These are phyloP conservation scores for Noturus placidus DNA, from an alignment of 2,113 vertebrate species.

Conservation along the genomic window DNA sequence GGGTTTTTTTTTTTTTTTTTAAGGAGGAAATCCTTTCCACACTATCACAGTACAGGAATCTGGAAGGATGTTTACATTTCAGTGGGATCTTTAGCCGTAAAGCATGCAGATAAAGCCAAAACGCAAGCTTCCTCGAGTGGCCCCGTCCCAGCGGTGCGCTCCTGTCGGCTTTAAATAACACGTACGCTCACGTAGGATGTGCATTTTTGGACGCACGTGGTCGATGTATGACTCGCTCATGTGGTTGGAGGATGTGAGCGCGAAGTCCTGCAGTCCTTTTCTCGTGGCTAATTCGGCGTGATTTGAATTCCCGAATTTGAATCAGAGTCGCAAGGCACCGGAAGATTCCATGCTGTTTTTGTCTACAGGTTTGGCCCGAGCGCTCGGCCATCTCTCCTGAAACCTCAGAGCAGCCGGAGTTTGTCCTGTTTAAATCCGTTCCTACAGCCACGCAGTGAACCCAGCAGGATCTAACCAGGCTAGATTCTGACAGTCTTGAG, in stretches of 20 bases:
- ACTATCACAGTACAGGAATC: constrained; percentile 1
- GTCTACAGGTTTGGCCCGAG: neutral
- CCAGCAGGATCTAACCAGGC: neutral
- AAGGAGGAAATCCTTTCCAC: neutral
- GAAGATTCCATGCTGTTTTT: neutral
- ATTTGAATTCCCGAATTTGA: neutral
- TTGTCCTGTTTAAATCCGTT: neutral
- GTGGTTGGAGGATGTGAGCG: neutral
- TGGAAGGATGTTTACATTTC: constrained; percentile 40
- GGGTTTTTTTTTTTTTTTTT: neutral
- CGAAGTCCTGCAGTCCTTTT: neutral
- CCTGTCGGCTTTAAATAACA: neutral
- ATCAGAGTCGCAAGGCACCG: neutral
- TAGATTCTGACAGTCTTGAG: neutral
- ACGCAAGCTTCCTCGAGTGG: neutral
- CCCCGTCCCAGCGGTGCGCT: no score
- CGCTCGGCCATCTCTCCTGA: neutral
- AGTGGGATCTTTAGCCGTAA: constrained; percentile 2
- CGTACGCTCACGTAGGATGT: neutral
- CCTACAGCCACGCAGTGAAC: neutral
- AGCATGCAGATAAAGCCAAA: neutral
- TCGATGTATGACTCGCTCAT: neutral
- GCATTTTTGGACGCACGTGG: no score
- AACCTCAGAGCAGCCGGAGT: neutral
- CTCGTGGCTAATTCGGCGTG: neutral